Conservation (phyloP, 2,113 vertebrate species). For the Malurus elegans region DNA sequence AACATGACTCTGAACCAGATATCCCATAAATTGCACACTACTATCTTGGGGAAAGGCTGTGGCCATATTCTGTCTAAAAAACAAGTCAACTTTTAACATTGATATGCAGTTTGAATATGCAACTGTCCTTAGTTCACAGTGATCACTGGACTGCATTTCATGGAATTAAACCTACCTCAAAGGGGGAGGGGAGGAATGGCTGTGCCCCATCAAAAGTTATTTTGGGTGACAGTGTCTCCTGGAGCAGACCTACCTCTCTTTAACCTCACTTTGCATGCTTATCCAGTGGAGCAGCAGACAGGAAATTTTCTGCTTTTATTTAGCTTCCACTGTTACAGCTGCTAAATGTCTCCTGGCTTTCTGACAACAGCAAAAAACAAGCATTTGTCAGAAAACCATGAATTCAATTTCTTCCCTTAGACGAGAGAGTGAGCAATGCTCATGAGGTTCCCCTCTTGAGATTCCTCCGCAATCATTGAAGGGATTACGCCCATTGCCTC, state of each 20-base stretch:
- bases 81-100: background rate
- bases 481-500: background rate
- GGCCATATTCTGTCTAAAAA: background rate
- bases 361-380: slow-evolving; percentile 37
- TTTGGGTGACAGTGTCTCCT: background rate
- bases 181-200: background rate
- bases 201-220: background rate
- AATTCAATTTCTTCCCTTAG: background rate
- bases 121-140: background rate
- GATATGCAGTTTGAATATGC: background rate
- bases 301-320: slow-evolving; percentile 44
- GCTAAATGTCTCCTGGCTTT: slow-evolving; percentile 42
- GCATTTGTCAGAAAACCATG: slow-evolving; percentile 21
- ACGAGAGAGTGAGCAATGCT: background rate
- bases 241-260: background rate
- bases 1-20: background rate
- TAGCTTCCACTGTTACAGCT: slow-evolving; percentile 28
- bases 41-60: background rate
- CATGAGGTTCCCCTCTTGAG: background rate
- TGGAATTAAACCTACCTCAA: background rate
- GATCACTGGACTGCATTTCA: background rate
- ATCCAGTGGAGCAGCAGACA: background rate
- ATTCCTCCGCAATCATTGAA: background rate
- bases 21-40: background rate
- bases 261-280: background rate